These are phyloP conservation scores for Aselliscus stoliczkanus DNA, from an alignment of 2,797 vertebrate genomes.

Conservation along the genomic window DNA sequence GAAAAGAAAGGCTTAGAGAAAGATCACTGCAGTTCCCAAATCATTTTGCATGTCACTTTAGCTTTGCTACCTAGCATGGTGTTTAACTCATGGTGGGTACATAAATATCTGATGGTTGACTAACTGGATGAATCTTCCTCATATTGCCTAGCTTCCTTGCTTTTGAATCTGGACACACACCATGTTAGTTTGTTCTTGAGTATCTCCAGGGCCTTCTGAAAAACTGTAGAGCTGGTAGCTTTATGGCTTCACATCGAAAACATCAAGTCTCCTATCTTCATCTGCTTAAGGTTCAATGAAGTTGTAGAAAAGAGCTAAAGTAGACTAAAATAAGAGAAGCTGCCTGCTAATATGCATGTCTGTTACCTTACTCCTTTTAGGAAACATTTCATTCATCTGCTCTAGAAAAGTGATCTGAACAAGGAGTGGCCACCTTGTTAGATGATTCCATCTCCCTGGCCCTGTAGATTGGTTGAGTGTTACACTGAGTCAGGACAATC, in stretches of 20 bases:
- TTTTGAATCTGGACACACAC: neutral
- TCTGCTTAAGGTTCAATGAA: neutral
- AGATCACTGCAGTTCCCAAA: neutral
- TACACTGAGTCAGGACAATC: neutral
- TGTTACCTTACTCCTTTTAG: neutral
- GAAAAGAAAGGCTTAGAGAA: neutral
- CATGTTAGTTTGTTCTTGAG: neutral
- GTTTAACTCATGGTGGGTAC: neutral
- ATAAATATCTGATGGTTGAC: neutral
- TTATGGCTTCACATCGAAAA: neutral
- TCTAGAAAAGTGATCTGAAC: neutral
- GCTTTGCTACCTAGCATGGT: neutral
- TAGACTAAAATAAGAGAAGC: neutral
- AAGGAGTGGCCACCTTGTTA: neutral
- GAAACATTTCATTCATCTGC: neutral
- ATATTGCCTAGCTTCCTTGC: neutral
- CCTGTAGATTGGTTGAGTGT: neutral
- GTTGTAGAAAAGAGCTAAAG: neutral
- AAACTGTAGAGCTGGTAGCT: neutral
- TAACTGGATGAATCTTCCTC: neutral
- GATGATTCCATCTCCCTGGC: neutral
- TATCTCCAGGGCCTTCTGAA: neutral
- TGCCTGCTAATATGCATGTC: neutral
- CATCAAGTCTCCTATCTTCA: neutral
- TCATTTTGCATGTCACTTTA: neutral